Evolutionary conservation across 2,888 invertebrate species (phyloP), one percentile per base, ranked within the genome.

Genomic region (Phengaris arion): DNA sequence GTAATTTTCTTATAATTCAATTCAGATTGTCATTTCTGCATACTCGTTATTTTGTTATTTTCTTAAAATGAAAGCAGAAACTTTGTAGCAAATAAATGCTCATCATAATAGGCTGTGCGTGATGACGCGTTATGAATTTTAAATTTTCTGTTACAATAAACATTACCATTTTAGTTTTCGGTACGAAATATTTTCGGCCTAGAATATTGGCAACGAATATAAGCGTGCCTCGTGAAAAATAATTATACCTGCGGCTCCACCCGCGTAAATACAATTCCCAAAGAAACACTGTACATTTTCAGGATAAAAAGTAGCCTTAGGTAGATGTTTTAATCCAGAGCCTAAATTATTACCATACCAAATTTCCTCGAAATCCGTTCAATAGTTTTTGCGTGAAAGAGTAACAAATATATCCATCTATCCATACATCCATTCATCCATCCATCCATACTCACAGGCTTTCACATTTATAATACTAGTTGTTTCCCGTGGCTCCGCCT

Each of bases 61-160:
- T 70, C 48, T 15, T 51, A 52, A 70, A 51, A 10, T 22, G 12
- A 9, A 2, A 70, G 12, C 70, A 51, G 51, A 51, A 70, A 51
- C 35, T 48, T 48, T 48, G 69, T 48, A 22, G 48, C 51, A 70
- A 70, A 48, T 69, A 48, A 48, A 70, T 51, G 15, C 70, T 51
- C 5, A 51, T 70, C 51, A 69, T 69, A 51, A 70, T 22, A 51
- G 70, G 70, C 48, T 22, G 70, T 15, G 51, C 70, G 70, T 51
- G 48, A 70, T 15, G 7, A 51, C 70, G 51, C 48, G 7, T 5
- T 51, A 70, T 10, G 70, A 51, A 70, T 70, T 70, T 15, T 10
- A 51, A 70, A 70, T 70, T 70, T 70, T 70, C 69, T 70, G 22
- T 70, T 51, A 51, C 35, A 15, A 51, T 51, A 70, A 48, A 48